phyloP scores from a whole-genome alignment of 2,888 invertebrate species.

The Gastracanthus pulcherrimus region DNA sequence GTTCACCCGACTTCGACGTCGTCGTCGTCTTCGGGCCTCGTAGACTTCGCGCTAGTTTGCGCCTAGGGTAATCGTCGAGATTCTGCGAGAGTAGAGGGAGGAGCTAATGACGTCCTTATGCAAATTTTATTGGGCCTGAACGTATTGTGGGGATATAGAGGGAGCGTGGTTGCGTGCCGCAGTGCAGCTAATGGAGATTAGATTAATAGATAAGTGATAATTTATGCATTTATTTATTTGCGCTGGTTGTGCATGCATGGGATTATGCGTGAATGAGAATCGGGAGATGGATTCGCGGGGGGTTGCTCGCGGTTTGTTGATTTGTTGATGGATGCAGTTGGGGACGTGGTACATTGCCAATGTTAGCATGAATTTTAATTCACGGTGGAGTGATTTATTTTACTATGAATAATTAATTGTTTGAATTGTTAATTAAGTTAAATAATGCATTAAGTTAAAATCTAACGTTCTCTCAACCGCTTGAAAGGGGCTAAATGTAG shows the following conservation, averaged over 20 bases:
- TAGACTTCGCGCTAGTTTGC: no score
- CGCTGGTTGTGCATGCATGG: not conserved
- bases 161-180: constrained; percentile 24
- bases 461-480: no score
- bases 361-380: not conserved
- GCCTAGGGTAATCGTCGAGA: no score
- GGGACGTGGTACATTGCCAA: not conserved
- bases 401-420: no score
- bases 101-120: constrained; percentile 56
- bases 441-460: no score
- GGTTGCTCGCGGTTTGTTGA: not conserved
- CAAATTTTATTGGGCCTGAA: constrained; percentile 48
- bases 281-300: not conserved
- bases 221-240: constrained; percentile 50
- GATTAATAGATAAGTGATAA: constrained; percentile 48
- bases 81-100: no score
- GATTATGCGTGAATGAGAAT: not conserved
- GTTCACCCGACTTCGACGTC: not conserved
- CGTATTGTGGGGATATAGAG: constrained; percentile 40
- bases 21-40: not conserved
- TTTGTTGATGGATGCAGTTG: not conserved
- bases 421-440: no score
- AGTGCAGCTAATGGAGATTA: constrained; percentile 39
- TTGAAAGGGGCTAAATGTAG: no score
- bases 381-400: no score